Percentiles rank a stretch among this genome's conserved stretches.
Evolutionary conservation across 2,113 vertebrate genomes (phyloP).

Genomic region (Chloropsis cyanopogon): DNA sequence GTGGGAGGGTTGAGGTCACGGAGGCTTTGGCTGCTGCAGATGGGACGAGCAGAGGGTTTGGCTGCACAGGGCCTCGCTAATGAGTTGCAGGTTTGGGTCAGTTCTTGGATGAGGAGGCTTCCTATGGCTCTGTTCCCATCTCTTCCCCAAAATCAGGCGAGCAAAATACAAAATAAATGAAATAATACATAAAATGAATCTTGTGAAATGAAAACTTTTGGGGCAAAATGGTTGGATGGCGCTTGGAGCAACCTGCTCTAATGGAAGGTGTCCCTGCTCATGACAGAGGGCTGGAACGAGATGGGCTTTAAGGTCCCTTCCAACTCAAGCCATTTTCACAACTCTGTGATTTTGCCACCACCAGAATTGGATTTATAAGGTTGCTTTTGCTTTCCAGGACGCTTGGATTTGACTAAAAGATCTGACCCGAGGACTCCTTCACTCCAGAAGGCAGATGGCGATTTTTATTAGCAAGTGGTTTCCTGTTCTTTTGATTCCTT

Average conservation of each 20-base stretch:
- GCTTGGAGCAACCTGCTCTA: background rate
- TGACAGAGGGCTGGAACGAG: background rate
- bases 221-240: background rate
- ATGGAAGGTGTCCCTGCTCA: background rate
- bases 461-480: constrained; percentile 35
- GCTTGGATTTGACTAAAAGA: background rate
- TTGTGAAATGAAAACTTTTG: background rate
- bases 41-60: constrained; percentile 27
- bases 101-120: background rate
- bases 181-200: rapidly evolving
- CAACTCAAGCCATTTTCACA: background rate
- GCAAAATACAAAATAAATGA: background rate
- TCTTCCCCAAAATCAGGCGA: constrained; percentile 28
- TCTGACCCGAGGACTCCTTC: background rate
- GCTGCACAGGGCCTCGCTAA: background rate
- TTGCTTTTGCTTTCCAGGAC: background rate
- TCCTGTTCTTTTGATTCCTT: background rate
- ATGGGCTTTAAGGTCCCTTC: background rate
- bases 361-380: background rate
- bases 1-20: background rate
- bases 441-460: background rate
- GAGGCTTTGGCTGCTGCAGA: constrained; percentile 29
- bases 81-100: constrained; percentile 6
- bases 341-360: background rate
- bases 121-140: constrained; percentile 41